Base-by-base conservation (phyloP, 2,113 vertebrate genomes). In the Nerophis lumbriciformis region DNA sequence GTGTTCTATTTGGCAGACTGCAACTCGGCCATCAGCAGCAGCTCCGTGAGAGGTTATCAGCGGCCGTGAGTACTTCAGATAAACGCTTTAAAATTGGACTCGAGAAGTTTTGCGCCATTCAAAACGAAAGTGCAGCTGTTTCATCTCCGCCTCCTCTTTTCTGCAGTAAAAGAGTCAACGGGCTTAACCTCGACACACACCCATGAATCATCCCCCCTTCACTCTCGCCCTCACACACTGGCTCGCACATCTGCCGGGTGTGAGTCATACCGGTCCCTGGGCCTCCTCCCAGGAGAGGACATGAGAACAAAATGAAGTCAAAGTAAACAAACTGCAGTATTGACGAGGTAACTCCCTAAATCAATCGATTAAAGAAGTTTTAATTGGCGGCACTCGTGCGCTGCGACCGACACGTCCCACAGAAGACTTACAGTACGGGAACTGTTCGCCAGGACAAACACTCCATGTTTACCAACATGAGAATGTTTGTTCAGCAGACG, bases 201-300 rank as follows among this genome's bases (percentile, higher is more conserved):
- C 28, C 28, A 49, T 76, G 59, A 75, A 75, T 81, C 73, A 66
- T 48, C 44, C 8, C 19, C 63, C 28, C 14, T 21, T 8, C 63
- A 57, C 48, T 59, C 50, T n/a, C 35, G n/a, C n/a, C 48, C 28
- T 35, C 48, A 61, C 62, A 16, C 52, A 66, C 56, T 73, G 6
- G 53, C 51, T 56, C 47, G 59, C 70, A 82, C 83, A 87, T 82
- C 81, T 85, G 74, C 13, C 62, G 75, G 85, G 81, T 73, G 81
- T 76, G 81, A 5, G 48, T 52, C 58, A 71, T 66, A 65, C 66
- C 50, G 35, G 19, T 48, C 2, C 0, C 16, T 44, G 38, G 68
- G 61, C 66, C 63, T 74, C 69, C 55, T 71, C 71, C 72, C 78
- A 66, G 47, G 54, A 19, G 39, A 44, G 55, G 16, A 21, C 16